These are phyloP conservation scores for Tonatia bakeri DNA, from an alignment of 2,113 vertebrate genomes.

Conservation along the genomic window DNA sequence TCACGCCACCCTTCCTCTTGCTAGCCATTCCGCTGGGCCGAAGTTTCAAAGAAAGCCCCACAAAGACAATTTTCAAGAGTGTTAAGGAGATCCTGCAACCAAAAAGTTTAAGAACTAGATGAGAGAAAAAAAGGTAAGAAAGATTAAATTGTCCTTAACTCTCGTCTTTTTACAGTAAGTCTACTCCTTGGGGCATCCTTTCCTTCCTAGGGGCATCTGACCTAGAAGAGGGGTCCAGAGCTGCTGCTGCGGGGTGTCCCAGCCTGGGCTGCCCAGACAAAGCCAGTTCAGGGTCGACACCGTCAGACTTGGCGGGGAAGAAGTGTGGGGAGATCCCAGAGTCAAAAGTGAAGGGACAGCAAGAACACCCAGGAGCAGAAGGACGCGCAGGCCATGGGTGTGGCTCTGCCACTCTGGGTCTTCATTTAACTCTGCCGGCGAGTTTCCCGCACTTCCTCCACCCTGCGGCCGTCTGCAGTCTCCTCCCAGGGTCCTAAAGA, in stretches of 20 bases:
- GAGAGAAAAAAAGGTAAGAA: background rate
- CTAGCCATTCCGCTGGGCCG: background rate
- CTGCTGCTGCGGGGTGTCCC: too few relatives aligned
- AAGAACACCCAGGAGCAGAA: fast-evolving
- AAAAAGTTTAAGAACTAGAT: background rate
- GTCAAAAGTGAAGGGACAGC: background rate
- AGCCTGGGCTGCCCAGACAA: background rate
- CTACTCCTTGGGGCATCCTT: background rate
- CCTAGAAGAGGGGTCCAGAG: background rate
- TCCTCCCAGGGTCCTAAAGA: background rate
- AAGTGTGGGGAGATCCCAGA: fast-evolving
- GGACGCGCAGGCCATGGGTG: too few relatives aligned
- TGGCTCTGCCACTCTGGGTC: too few relatives aligned
- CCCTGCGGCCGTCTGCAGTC: too few relatives aligned
- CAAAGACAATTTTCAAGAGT: background rate
- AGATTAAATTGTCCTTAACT: background rate
- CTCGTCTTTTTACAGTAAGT: background rate
- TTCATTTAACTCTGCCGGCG: too few relatives aligned
- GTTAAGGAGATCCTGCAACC: background rate
- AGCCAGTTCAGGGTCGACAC: background rate
- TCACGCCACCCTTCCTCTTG: background rate
- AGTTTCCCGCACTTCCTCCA: too few relatives aligned
- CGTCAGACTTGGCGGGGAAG: too few relatives aligned
- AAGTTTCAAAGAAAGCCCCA: background rate
- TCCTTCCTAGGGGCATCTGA: background rate